A percentile compares a stretch with the other conserved stretches of the same genome.
Conservation (phyloP, 1,140 invertebrate species). For the Zaprionus ornatus region DNA sequence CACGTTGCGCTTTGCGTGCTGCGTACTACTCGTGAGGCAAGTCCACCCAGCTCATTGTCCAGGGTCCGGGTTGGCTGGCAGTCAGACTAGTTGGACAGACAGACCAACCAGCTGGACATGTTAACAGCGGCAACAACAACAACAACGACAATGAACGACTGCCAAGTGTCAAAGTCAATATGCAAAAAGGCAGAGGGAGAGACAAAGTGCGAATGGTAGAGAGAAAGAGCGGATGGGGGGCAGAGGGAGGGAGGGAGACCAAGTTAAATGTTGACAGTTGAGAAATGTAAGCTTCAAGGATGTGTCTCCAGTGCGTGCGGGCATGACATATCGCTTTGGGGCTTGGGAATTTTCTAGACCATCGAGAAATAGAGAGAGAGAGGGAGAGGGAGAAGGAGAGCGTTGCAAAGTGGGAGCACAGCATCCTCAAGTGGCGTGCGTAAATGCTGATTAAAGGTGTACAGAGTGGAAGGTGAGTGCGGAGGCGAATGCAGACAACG, state of each 20-base stretch:
- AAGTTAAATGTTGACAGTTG: conserved; percentile 80
- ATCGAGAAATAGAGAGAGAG: background rate
- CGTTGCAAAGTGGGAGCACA: background rate
- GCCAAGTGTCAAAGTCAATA: conserved; percentile 80
- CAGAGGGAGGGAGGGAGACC: conserved; percentile 20
- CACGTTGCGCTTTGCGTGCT: conserved; percentile 60
- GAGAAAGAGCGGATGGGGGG: conserved; percentile 3
- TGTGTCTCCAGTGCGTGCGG: conserved; percentile 56
- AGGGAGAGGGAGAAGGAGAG: background rate
- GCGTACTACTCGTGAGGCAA: conserved; percentile 65
- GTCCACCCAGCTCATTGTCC: conserved; percentile 60
- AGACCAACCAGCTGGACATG: conserved; percentile 36
- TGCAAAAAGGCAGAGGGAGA: conserved; percentile 44
- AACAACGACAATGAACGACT: conserved; percentile 46
- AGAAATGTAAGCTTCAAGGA: conserved; percentile 80
- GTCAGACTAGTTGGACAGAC: conserved; percentile 17
- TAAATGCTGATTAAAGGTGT: conserved; percentile 12
- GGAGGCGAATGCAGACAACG: background rate
- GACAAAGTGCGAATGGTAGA: conserved; percentile 42
- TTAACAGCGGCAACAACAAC: conserved; percentile 40
- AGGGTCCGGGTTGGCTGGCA: conserved; percentile 24
- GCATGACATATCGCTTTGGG: conserved; percentile 57
- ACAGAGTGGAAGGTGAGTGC: background rate
- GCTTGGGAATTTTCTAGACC: conserved; percentile 59
- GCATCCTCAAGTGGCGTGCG: conserved; percentile 30